Conservation (phyloP, 2,888 invertebrate species). For the Lingula anatina region DNA sequence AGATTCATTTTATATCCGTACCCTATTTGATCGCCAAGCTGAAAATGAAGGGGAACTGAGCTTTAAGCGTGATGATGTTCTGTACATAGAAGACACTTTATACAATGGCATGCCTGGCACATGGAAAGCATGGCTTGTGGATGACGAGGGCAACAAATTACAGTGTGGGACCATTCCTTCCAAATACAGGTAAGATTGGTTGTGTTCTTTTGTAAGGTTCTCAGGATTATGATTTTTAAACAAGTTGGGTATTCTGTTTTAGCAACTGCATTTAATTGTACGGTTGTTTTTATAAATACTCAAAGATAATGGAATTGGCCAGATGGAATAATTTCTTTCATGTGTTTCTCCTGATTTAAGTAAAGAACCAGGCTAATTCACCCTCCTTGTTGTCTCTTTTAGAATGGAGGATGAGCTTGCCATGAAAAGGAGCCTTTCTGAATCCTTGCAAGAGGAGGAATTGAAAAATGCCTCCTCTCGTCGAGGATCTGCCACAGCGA, state of each 20-base stretch:
- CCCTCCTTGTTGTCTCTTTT: too few relatives aligned
- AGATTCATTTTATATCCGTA: constrained; percentile 91
- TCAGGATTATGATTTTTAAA: background rate
- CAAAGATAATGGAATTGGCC: too few relatives aligned
- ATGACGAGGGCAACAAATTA: constrained; percentile 77
- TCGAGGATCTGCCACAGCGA: constrained; percentile 71
- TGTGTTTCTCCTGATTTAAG: too few relatives aligned
- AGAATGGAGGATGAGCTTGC: constrained; percentile 72
- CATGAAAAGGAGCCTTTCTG: constrained; percentile 73
- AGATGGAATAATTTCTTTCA: too few relatives aligned
- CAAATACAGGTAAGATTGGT: constrained; percentile 89
- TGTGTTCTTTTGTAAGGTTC: background rate
- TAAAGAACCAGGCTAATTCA: too few relatives aligned
- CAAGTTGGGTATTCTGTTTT: background rate
- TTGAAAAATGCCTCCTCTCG: constrained; percentile 52
- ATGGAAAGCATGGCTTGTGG: constrained; percentile 81
- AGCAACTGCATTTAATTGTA: background rate
- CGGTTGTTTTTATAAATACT: background rate
- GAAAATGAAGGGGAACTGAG: constrained; percentile 72
- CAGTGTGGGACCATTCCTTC: constrained; percentile 87
- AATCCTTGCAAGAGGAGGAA: constrained; percentile 52
- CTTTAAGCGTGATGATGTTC: constrained; percentile 85
- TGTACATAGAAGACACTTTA: constrained; percentile 94
- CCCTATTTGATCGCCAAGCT: constrained; percentile 76
- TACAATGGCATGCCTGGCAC: constrained; percentile 60